Conservation (phyloP, 2,113 vertebrate species). For the Synchiropus splendidus region DNA sequence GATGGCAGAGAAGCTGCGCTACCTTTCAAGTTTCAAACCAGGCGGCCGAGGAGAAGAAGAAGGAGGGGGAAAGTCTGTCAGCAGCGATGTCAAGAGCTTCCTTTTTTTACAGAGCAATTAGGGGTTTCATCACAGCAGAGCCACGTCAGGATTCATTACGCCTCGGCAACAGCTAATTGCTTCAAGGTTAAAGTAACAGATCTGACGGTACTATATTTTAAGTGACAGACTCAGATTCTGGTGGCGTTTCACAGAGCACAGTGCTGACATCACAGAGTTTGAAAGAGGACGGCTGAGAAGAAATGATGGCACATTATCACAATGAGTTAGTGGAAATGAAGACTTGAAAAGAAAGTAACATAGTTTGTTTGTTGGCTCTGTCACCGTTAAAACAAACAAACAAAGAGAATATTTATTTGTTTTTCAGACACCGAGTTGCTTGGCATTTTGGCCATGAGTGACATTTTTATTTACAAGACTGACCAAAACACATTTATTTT, state of each 20-base stretch:
- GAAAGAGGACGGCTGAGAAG: conserved; percentile 11
- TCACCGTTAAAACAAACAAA: too few relatives aligned
- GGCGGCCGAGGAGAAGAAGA: conserved; percentile 38
- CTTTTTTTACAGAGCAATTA: conserved; percentile 73
- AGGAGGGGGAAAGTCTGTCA: conserved; percentile 59
- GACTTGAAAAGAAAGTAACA: too few relatives aligned
- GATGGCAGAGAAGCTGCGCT: conserved; percentile 68
- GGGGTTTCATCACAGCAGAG: conserved; percentile 71
- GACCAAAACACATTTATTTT: too few relatives aligned
- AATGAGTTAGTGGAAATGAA: too few relatives aligned
- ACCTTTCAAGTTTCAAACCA: conserved; percentile 71
- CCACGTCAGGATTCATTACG: conserved; percentile 72
- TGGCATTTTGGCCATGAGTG: too few relatives aligned
- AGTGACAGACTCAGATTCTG: conserved; percentile 69
- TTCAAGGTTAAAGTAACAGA: conserved; percentile 77
- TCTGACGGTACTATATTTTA: conserved; percentile 74
- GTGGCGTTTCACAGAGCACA: conserved; percentile 51
- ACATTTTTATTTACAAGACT: too few relatives aligned
- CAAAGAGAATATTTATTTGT: too few relatives aligned
- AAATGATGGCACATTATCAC: conserved; percentile 5
- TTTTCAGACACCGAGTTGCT: too few relatives aligned
- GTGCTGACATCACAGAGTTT: conserved; percentile 51
- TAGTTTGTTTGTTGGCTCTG: too few relatives aligned
- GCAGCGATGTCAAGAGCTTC: conserved; percentile 71
- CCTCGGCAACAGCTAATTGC: conserved; percentile 75